Base-by-base conservation (phyloP, 2,888 invertebrate species). In the Tridacna crocea region DNA sequence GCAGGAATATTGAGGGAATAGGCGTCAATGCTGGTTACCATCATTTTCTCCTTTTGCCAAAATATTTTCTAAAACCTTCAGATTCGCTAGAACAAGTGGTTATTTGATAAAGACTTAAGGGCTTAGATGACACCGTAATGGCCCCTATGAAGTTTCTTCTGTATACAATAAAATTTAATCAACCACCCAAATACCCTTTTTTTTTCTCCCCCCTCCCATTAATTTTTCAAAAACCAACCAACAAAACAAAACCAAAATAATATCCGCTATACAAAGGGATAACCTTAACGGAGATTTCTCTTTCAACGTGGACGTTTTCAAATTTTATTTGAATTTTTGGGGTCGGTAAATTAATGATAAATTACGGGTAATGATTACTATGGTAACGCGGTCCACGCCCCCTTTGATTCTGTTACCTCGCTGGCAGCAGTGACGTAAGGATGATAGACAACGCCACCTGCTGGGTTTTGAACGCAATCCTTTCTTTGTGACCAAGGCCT, bases 341-440 rank as follows among this genome's bases (percentile, higher is more conserved):
- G 51, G 70, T 51, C 70, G 47, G 70, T 70, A 78, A 78, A 63
- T 78, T 72, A 78, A 78, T 73, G 66, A 66, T 72, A 78, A 77
- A 78, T 78, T 72, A 78, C 63, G 72, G 78, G 72, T 72, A 72
- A 27, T 48, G 72, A 55, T 51, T 46, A 63, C 61, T 26, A 72
- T 72, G 63, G 77, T 26, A 48, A 51, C 27, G 24, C 22, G 15
- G 27, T 26, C 51, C 78, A 61, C 78, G 72, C 78, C 78, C 72
- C 70, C 19, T 24, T n/a, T 65, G 73, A 51, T 78, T 61, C 26
- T 22, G 78, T 78, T 78, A 72, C 78, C 51, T 22, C 26, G 78
- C 17, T 78, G 77, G 36, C 73, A 72, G 72, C 27, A 17, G 48
- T 72, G 72, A 77, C 72, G 77, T 77, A 72, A 77, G 70, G 48